Percentiles rank a stretch among this genome's conserved stretches.
Evolutionary conservation across 2,113 vertebrate genomes (phyloP).

Genomic region (Engystomops pustulosus): DNA sequence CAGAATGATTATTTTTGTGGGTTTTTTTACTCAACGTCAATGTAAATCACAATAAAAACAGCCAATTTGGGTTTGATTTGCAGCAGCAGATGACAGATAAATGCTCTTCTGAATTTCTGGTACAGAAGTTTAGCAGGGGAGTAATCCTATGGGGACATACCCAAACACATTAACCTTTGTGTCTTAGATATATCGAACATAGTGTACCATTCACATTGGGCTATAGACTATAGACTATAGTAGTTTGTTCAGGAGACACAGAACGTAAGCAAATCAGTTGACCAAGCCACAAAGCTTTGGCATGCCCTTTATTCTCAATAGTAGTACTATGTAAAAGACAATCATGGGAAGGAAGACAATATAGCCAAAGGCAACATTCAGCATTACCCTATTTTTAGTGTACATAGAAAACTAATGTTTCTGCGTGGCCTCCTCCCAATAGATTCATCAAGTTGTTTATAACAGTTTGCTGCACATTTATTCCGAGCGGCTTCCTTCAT

Average conservation of each 20-base stretch:
- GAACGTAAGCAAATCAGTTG: neutral
- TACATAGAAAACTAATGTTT: neutral
- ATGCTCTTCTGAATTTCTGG: no score
- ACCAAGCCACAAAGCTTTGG: neutral
- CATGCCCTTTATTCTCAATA: slow-evolving; percentile 15
- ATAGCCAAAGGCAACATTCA: slow-evolving; percentile 13
- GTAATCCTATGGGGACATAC: no score
- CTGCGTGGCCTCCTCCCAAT: neutral
- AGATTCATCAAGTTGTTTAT: slow-evolving; percentile 19
- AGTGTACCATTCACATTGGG: neutral
- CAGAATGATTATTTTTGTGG: no score
- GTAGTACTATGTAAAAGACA: neutral
- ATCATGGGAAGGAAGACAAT: neutral
- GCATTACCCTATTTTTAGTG: slow-evolving; percentile 27
- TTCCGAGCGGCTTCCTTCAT: neutral
- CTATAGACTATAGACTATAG: neutral
- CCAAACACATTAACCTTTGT: neutral
- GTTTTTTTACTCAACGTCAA: no score
- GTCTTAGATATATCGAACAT: neutral
- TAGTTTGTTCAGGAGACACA: neutral
- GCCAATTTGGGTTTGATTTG: no score
- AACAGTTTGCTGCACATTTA: slow-evolving; percentile 33
- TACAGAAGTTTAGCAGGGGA: no score
- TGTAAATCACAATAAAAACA: no score
- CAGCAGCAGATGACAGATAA: no score